A percentile compares a stretch with the other conserved stretches of the same genome.
phyloP scores from a whole-genome alignment of 2,797 vertebrate species.

The Sphaeramia orbicularis region DNA sequence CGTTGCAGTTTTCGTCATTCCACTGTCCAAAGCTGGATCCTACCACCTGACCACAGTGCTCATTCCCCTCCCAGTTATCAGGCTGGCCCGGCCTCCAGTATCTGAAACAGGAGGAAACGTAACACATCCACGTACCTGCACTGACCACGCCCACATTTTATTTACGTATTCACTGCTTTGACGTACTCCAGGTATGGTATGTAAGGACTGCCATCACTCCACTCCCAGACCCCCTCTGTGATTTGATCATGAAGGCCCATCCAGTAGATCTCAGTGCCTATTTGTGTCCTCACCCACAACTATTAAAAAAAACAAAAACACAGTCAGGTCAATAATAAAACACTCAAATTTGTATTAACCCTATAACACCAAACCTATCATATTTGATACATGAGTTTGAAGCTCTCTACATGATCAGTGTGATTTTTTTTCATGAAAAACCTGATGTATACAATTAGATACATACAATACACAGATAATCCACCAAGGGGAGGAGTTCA shows the following conservation, averaged over 20 bases:
- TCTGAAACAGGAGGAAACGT: constrained; percentile 59
- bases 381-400: too few relatives aligned
- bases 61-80: constrained; percentile 76
- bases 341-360: not conserved
- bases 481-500: too few relatives aligned
- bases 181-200: constrained; percentile 77
- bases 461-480: too few relatives aligned
- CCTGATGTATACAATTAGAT: too few relatives aligned
- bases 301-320: constrained; percentile 43
- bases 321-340: not conserved
- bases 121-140: not conserved
- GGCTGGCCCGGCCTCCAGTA: constrained; percentile 81
- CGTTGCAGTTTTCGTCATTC: constrained; percentile 82
- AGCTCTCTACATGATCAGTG: too few relatives aligned
- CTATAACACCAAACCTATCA: too few relatives aligned
- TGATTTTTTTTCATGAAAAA: too few relatives aligned
- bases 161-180: not conserved
- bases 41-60: constrained; percentile 81
- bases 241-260: constrained; percentile 83
- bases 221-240: constrained; percentile 80
- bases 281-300: constrained; percentile 84
- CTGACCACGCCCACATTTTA: not conserved
- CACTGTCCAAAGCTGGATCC: constrained; percentile 72
- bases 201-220: constrained; percentile 81
- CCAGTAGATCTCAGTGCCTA: constrained; percentile 78